Evolutionary conservation across 2,797 vertebrate genomes (phyloP).

Genomic region (Muscicapa striata): DNA sequence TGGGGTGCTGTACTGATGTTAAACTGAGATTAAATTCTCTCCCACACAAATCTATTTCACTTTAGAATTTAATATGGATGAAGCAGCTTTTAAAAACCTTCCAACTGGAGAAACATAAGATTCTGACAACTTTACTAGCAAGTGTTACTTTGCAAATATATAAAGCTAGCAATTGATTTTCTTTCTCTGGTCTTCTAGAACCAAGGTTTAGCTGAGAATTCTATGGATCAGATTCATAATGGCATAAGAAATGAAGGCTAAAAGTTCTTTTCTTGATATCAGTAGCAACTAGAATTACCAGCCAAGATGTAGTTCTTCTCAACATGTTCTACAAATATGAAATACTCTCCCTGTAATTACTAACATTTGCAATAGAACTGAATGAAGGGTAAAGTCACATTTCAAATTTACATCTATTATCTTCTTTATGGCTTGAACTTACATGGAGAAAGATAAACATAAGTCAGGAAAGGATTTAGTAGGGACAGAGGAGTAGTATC

Average conservation of each 20-base stretch:
- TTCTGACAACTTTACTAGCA: conserved; percentile 14
- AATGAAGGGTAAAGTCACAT: not conserved
- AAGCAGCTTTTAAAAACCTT: conserved; percentile 25
- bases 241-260: not conserved
- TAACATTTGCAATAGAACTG: not conserved
- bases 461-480: not conserved
- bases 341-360: not conserved
- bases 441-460: not conserved
- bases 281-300: not conserved
- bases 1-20: not conserved
- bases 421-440: not conserved
- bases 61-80: conserved; percentile 44
- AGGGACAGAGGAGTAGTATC: not conserved
- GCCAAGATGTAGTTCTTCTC: not conserved
- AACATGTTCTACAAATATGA: not conserved
- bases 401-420: not conserved
- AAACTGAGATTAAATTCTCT: conserved; percentile 30
- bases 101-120: not conserved
- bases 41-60: conserved; percentile 43
- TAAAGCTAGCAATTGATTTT: not conserved
- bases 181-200: not conserved
- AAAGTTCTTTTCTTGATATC: not conserved
- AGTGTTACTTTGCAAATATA: not conserved
- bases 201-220: not conserved
- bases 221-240: not conserved